Evolutionary conservation across 2,113 vertebrate species (phyloP), one percentile per base, ranked within the genome.

Genomic region (Podocnemis expansa): DNA sequence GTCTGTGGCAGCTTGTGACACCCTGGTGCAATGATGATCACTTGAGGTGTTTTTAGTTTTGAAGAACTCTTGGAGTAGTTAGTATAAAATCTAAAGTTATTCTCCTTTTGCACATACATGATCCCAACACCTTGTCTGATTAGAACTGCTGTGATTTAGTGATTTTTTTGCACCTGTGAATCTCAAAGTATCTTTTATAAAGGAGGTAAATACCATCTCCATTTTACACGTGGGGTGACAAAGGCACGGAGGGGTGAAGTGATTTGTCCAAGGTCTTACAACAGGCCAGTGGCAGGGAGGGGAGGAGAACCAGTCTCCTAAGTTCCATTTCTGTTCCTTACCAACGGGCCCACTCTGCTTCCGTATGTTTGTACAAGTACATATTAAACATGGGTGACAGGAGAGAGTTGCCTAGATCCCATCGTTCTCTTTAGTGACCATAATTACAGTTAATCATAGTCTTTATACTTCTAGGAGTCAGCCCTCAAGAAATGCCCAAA

Each of bases 261-360:
- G 51, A 63, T 58, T 75, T 80, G 95, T 94, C 90, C 86, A 58
- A 58, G 56, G 27, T 58, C 27, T 58, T 29, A 58, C 56, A 58
- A 13, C 27, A 58, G 56, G 21, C 29, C 56, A 58, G 56, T 31
- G 27, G 56, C 56, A 58, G 24, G 27, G 29, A 22, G 27, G 8
- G 27, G 56, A 58, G 31, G 29, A 31, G 56, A 58, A 29, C 56
- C 56, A 29, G 3, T 58, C 56, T 29, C 56, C 12, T 31, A 58
- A 58, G 56, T 58, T 12, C 27, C 27, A 31, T 27, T 58, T 12
- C 56, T 29, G 56, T 58, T 58, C 27, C 56, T 6, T 58, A 58
- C 29, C 56, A 0, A 0, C 80, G 60, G 52, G 47, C 49, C 11
- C 60, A 5, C 22, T 63, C 11, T 21, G 12, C 67, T 84, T 82